A percentile compares a stretch with the other conserved stretches of the same genome.
These are phyloP conservation scores for Tetramorium bicarinatum DNA, from an alignment of 2,888 invertebrate species.

Conservation along the genomic window DNA sequence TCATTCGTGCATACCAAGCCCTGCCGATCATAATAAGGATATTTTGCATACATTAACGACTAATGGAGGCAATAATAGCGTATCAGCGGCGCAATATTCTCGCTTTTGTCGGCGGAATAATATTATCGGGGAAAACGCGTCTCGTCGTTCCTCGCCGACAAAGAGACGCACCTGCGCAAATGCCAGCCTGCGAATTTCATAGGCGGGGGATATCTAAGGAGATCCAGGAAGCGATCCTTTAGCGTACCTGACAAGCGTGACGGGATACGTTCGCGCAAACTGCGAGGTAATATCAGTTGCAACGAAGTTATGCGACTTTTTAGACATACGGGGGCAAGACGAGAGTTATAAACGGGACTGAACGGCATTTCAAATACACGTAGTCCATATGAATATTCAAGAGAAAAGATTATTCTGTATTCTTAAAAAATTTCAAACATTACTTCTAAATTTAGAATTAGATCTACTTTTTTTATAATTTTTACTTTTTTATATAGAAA, in stretches of 20 bases:
- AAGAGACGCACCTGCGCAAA: slow-evolving; percentile 61
- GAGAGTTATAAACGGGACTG: background rate
- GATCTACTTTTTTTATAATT: too few relatives aligned
- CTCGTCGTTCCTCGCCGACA: slow-evolving; percentile 33
- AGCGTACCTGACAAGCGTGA: slow-evolving; percentile 49
- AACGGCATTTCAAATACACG: background rate
- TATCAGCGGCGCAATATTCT: slow-evolving; percentile 72
- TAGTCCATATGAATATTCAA: background rate
- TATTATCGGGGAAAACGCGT: slow-evolving; percentile 57
- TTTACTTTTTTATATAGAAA: too few relatives aligned
- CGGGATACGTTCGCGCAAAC: slow-evolving; percentile 52
- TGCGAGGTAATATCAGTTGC: slow-evolving; percentile 44
- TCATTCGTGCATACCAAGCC: slow-evolving; percentile 50
- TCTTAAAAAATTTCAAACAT: background rate
- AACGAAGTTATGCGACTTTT: slow-evolving; percentile 40
- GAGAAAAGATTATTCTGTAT: background rate
- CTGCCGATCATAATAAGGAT: slow-evolving; percentile 82
- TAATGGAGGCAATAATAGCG: slow-evolving; percentile 81
- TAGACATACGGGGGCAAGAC: slow-evolving; percentile 18
- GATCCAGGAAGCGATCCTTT: slow-evolving; percentile 44
- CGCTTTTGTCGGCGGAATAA: slow-evolving; percentile 79
- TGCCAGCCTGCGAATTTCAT: slow-evolving; percentile 38
- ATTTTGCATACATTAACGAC: slow-evolving; percentile 85
- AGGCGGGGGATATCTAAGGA: slow-evolving; percentile 36
- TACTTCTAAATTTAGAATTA: background rate